Conservation (phyloP, 2,888 invertebrate species). For the Chrysodeixis includens region DNA sequence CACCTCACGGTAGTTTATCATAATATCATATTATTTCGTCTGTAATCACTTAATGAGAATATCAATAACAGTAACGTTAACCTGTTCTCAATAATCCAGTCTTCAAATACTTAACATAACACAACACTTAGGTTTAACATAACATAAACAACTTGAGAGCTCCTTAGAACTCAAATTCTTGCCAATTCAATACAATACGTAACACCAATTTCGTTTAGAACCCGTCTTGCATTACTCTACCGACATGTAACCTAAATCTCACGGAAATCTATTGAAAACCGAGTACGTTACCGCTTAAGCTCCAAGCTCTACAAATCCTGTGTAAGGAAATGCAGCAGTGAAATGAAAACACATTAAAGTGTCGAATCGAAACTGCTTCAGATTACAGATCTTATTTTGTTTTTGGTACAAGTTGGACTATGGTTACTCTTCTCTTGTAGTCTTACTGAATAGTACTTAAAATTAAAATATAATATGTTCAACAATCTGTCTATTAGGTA, state of each 20-base stretch:
- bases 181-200: not conserved
- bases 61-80: no score
- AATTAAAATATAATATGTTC: no score
- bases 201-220: slow-evolving; percentile 2
- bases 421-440: no score
- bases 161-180: not conserved
- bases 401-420: not conserved
- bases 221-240: not conserved
- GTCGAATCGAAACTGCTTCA: not conserved
- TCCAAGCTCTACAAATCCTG: not conserved
- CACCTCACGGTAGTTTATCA: no score
- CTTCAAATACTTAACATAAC: not conserved
- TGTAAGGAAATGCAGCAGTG: not conserved
- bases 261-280: not conserved
- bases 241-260: not conserved
- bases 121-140: not conserved
- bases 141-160: not conserved
- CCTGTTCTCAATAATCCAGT: no score
- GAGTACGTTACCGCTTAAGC: not conserved
- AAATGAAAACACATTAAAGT: not conserved
- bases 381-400: not conserved
- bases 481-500: no score
- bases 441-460: no score
- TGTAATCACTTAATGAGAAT: no score
- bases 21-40: no score